A percentile compares a stretch with the other conserved stretches of the same genome.
Conservation (phyloP, 2,797 vertebrate species). For the Poeciliopsis gracilis region DNA sequence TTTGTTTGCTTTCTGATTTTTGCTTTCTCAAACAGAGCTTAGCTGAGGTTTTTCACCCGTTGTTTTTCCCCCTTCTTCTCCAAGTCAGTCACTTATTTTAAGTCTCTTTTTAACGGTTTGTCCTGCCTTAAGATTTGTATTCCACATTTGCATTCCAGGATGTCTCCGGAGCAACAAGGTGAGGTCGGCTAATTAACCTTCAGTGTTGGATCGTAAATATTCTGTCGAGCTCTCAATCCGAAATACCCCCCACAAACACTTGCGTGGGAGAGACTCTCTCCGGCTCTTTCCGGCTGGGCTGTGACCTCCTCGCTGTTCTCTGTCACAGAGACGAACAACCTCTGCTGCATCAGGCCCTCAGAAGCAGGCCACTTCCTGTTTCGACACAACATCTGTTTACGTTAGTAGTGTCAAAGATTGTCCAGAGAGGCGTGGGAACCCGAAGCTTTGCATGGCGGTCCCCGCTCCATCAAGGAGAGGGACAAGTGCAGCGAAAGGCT, state of each 20-base stretch:
- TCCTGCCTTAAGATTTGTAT: constrained; percentile 37
- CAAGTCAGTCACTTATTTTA: constrained; percentile 7
- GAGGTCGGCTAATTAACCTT: constrained; percentile 49
- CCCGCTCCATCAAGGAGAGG: constrained; percentile 49
- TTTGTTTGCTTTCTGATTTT: not conserved
- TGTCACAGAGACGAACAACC: constrained; percentile 57
- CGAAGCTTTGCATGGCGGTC: constrained; percentile 44
- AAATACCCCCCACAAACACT: constrained; percentile 5
- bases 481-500: constrained; percentile 40
- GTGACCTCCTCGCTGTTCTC: constrained; percentile 50
- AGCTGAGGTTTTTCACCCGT: not conserved
- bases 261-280: constrained; percentile 30
- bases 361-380: constrained; percentile 76
- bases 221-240: constrained; percentile 13
- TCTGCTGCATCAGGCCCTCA: constrained; percentile 58
- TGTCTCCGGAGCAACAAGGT: constrained; percentile 27
- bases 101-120: constrained; percentile 4
- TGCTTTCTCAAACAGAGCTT: not conserved
- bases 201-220: constrained; percentile 27
- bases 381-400: constrained; percentile 73
- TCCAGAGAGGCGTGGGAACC: constrained; percentile 75
- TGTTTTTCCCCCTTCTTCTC: not conserved
- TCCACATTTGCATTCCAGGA: constrained; percentile 20
- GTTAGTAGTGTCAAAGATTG: constrained; percentile 72
- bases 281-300: constrained; percentile 45